phyloP scores from a whole-genome alignment of 2,113 vertebrate species.

The Crocuta crocuta region DNA sequence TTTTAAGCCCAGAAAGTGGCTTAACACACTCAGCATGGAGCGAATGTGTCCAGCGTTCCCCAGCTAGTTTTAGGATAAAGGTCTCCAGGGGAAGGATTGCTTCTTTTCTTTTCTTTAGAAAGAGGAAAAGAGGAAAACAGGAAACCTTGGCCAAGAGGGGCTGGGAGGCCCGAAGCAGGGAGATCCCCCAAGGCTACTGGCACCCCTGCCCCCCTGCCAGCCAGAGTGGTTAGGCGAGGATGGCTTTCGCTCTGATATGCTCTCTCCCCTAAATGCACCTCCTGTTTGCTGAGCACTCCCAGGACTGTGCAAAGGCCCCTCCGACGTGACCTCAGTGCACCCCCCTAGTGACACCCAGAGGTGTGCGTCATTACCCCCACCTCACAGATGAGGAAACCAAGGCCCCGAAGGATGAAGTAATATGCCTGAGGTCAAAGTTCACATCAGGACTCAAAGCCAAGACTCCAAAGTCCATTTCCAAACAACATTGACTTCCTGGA shows the following conservation, averaged over 20 bases:
- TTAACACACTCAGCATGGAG: conserved; percentile 62
- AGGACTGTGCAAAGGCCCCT: not conserved
- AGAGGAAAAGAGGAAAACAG: conserved; percentile 42
- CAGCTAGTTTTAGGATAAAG: conserved; percentile 73
- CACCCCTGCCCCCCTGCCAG: too few species aligned
- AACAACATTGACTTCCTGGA: not conserved
- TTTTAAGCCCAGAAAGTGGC: conserved; percentile 81
- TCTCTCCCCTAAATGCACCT: not conserved
- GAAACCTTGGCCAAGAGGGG: not conserved
- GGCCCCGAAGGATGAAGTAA: not conserved
- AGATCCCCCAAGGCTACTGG: not conserved
- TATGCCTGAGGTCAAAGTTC: not conserved
- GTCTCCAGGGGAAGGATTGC: conserved; percentile 69
- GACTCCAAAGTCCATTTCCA: not conserved
- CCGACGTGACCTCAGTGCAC: not conserved
- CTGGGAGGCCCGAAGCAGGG: not conserved
- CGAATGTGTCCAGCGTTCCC: conserved; percentile 69
- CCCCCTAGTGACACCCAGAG: not conserved
- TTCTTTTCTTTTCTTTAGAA: not conserved
- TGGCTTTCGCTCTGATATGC: not conserved
- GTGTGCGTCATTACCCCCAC: not conserved
- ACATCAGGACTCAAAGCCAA: not conserved
- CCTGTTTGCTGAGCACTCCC: not conserved
- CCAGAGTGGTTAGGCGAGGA: not conserved
- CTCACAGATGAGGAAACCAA: not conserved